phyloP scores from a whole-genome alignment of 2,888 invertebrate genomes.

The Spodoptera exigua region DNA sequence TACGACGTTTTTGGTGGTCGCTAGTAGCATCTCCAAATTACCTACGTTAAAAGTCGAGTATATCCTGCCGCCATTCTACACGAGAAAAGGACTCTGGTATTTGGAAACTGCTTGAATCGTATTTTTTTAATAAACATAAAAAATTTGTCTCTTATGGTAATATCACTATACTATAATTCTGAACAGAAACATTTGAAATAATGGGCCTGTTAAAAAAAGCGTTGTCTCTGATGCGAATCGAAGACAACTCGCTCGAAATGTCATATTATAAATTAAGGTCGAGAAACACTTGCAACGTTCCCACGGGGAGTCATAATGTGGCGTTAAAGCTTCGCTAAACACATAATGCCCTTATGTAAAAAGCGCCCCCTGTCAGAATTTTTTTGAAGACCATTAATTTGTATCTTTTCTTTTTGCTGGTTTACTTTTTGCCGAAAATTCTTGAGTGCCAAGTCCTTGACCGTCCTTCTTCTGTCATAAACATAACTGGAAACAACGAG shows the following conservation, averaged over 20 bases:
- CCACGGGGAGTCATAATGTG: constrained; percentile 71
- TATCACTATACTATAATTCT: too few species aligned
- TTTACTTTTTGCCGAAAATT: constrained; percentile 50
- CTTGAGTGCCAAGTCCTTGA: constrained; percentile 52
- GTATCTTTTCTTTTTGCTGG: constrained; percentile 43
- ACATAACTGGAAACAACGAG: constrained; percentile 25
- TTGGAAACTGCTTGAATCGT: too few species aligned
- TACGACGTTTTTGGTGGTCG: constrained; percentile 11
- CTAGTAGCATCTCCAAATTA: constrained; percentile 58
- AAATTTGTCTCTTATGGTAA: too few species aligned
- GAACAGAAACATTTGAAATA: constrained; percentile 51
- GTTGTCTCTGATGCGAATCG: constrained; percentile 59
- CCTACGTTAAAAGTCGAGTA: constrained; percentile 40
- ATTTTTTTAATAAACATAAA: too few species aligned
- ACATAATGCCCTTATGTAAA: constrained; percentile 69
- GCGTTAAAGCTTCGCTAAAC: constrained; percentile 68
- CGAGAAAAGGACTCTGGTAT: constrained; percentile 20
- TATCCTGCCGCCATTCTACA: constrained; percentile 5
- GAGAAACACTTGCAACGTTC: constrained; percentile 63
- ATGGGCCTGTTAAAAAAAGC: constrained; percentile 22
- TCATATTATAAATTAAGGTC: constrained; percentile 59
- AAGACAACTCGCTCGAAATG: constrained; percentile 59
- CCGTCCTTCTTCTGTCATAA: constrained; percentile 51
- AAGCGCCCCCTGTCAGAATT: constrained; percentile 47
- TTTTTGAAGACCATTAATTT: constrained; percentile 60